These are phyloP conservation scores for Netelia virgata DNA, from an alignment of 2,888 invertebrate species.

Conservation along the genomic window DNA sequence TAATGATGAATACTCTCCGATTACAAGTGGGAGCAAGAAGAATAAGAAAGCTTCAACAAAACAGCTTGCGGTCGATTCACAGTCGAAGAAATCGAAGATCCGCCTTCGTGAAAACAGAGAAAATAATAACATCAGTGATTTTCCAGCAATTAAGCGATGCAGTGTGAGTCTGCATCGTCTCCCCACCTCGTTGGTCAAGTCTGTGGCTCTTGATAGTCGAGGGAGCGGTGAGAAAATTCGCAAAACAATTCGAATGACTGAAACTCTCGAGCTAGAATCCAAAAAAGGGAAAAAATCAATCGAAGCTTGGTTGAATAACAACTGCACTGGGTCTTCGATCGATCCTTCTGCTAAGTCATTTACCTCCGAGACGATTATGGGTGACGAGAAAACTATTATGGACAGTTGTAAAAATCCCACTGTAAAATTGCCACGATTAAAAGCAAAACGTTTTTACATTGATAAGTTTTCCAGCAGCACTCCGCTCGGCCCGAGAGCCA, in stretches of 20 bases:
- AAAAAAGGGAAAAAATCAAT: neutral
- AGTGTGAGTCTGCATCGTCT: slow-evolving; percentile 36
- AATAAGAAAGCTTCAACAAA: neutral
- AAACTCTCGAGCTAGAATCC: neutral
- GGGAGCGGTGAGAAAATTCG: neutral
- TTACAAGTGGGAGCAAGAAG: neutral
- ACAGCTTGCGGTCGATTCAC: neutral
- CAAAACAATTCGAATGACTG: too few species aligned
- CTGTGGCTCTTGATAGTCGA: neutral
- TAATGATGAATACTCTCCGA: neutral
- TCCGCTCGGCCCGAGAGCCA: slow-evolving; percentile 61
- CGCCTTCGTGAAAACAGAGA: neutral
- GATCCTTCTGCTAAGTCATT: neutral
- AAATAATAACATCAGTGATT: neutral
- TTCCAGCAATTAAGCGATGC: neutral
- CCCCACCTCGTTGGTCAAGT: neutral
- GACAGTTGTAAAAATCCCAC: slow-evolving; percentile 33
- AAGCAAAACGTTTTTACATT: neutral
- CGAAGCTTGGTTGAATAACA: neutral
- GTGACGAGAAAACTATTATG: neutral
- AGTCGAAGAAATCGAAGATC: neutral
- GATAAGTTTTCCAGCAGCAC: slow-evolving; percentile 72
- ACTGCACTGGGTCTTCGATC: neutral
- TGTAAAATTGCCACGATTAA: slow-evolving; percentile 28
- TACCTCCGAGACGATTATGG: neutral